Evolutionary conservation across 1,140 invertebrate genomes (phyloP).

Genomic region (Aphelenchoides fujianensis): DNA sequence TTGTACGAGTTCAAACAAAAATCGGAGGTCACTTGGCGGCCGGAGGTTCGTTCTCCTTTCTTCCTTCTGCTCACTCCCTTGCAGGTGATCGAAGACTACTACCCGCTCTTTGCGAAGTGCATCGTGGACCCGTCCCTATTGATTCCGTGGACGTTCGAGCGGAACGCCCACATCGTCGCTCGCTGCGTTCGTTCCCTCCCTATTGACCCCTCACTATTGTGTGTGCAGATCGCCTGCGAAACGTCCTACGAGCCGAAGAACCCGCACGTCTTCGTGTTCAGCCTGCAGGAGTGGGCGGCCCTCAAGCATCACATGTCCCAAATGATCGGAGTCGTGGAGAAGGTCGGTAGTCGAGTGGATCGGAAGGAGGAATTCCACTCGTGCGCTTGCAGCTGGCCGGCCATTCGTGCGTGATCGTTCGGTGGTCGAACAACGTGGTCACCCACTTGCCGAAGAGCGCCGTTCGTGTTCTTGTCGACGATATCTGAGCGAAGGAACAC

Average conservation of each 20-base stretch:
- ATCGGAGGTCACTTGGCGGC: constrained; percentile 21
- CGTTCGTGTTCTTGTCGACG: constrained; percentile 12
- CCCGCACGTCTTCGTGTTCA: constrained; percentile 13
- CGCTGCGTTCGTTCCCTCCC: constrained; percentile 2
- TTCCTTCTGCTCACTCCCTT: too few relatives aligned
- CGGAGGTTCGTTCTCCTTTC: too few relatives aligned
- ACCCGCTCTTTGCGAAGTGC: constrained; percentile 24
- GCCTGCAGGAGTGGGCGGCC: constrained; percentile 17
- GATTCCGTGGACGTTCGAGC: constrained; percentile 25
- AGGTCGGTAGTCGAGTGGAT: too few relatives aligned
- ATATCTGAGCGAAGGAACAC: constrained; percentile 13
- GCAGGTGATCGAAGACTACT: constrained; percentile 28
- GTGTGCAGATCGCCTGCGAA: too few relatives aligned
- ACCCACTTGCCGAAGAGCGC: constrained; percentile 15
- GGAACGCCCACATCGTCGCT: constrained; percentile 20
- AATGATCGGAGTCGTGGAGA: constrained; percentile 19
- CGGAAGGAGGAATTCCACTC: not conserved
- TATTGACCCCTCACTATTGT: too few relatives aligned
- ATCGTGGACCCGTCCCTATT: constrained; percentile 17
- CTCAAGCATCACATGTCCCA: constrained; percentile 15
- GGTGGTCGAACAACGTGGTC: constrained; percentile 2
- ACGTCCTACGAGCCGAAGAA: constrained; percentile 16
- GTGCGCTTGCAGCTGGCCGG: not conserved
- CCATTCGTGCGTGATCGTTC: constrained; percentile 4
- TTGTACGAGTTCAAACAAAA: constrained; percentile 24